Conservation (phyloP, 2,888 invertebrate species). For the Drosophila mulleri region DNA sequence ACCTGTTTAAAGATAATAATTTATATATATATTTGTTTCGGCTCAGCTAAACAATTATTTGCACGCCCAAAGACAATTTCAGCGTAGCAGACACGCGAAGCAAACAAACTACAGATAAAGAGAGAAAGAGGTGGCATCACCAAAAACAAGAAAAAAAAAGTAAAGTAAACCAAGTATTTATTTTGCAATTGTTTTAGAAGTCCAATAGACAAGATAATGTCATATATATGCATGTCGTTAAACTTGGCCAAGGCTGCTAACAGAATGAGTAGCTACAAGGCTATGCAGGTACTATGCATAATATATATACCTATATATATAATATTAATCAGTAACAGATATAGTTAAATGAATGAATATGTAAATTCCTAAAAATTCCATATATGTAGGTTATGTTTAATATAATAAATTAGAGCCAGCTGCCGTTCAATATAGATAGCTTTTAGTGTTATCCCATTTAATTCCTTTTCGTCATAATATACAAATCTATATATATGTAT, state of each 20-base stretch:
- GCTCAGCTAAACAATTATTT: conserved; percentile 61
- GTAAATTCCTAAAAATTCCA: too few species aligned
- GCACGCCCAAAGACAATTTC: conserved; percentile 29
- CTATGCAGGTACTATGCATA: background rate
- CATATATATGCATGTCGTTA: conserved; percentile 29
- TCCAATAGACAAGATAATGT: conserved; percentile 21
- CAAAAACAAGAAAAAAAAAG: background rate
- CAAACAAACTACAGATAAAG: conserved; percentile 38
- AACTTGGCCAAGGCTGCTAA: conserved; percentile 52
- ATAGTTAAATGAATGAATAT: background rate
- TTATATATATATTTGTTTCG: background rate
- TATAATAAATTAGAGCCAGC: too few species aligned
- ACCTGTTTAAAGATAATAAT: conserved; percentile 65
- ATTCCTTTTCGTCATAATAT: too few species aligned
- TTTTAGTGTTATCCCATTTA: too few species aligned
- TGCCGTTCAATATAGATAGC: too few species aligned
- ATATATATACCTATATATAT: too few species aligned
- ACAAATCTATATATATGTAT: too few species aligned
- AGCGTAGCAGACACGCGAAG: conserved; percentile 36
- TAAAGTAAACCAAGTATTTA: conserved; percentile 15
- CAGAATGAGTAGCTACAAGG: background rate
- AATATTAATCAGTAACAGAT: background rate
- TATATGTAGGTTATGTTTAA: too few species aligned
- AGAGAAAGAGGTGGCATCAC: background rate
- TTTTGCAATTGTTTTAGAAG: conserved; percentile 55